Conservation (phyloP, 2,888 invertebrate genomes). For the Hartigia nigra region DNA sequence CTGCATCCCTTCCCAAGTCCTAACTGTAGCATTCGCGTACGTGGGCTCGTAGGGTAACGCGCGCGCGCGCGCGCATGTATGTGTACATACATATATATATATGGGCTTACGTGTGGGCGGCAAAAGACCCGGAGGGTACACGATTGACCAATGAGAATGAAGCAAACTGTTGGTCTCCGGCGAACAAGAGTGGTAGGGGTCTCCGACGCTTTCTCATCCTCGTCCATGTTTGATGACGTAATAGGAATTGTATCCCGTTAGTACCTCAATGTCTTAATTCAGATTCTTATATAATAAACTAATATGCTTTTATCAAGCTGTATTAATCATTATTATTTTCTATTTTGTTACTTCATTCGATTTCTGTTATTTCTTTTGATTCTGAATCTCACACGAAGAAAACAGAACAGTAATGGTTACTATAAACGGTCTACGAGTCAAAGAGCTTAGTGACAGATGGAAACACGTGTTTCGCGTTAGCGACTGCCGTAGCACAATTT, state of each 20-base stretch:
- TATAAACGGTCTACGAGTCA: too few species aligned
- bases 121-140: background rate
- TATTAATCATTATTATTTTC: background rate
- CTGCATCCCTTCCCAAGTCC: background rate
- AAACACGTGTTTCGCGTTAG: too few species aligned
- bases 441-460: too few species aligned
- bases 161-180: slow-evolving; percentile 5
- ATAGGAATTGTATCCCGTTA: background rate
- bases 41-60: background rate
- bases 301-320: background rate
- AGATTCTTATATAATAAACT: background rate
- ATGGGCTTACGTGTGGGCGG: background rate
- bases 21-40: background rate
- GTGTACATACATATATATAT: background rate
- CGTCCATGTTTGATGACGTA: background rate
- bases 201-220: background rate
- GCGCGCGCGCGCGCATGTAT: too few species aligned
- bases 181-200: background rate
- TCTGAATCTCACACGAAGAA: too few species aligned
- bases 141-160: background rate
- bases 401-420: too few species aligned
- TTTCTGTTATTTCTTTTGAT: background rate
- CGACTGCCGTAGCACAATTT: too few species aligned
- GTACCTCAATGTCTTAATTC: background rate
- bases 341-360: background rate